phyloP scores from a whole-genome alignment of 2,113 vertebrate species.

The Amazona guildingii region DNA sequence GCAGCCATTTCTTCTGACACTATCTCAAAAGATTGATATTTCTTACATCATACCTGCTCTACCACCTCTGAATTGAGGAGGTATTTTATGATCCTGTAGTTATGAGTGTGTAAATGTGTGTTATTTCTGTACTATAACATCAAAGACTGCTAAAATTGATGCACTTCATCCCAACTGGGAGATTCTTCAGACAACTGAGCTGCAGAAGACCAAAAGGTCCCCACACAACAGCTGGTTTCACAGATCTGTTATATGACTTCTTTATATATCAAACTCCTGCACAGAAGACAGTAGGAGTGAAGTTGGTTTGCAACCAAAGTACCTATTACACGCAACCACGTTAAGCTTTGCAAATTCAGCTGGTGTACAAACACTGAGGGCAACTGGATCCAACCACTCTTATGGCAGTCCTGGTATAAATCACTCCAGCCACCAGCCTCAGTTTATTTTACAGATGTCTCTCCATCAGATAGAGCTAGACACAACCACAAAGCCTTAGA shows the following conservation, averaged over 20 bases:
- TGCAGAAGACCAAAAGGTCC: neutral
- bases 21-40: neutral
- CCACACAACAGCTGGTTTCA: neutral
- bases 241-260: neutral
- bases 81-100: neutral
- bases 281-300: neutral
- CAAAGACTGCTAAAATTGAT: neutral
- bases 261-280: neutral
- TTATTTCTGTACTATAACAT: neutral
- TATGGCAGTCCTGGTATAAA: neutral
- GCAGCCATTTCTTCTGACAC: constrained; percentile 11
- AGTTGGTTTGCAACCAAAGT: neutral
- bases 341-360: neutral
- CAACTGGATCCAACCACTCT: neutral
- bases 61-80: constrained; percentile 16
- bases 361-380: neutral
- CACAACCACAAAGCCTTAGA: neutral
- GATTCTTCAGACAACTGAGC: neutral
- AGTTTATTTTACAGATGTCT: neutral
- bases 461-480: neutral
- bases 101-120: neutral
- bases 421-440: neutral
- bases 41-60: neutral
- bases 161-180: neutral
- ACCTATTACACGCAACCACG: neutral